phyloP scores from a whole-genome alignment of 2,113 vertebrate genomes.

The Psophia crepitans region DNA sequence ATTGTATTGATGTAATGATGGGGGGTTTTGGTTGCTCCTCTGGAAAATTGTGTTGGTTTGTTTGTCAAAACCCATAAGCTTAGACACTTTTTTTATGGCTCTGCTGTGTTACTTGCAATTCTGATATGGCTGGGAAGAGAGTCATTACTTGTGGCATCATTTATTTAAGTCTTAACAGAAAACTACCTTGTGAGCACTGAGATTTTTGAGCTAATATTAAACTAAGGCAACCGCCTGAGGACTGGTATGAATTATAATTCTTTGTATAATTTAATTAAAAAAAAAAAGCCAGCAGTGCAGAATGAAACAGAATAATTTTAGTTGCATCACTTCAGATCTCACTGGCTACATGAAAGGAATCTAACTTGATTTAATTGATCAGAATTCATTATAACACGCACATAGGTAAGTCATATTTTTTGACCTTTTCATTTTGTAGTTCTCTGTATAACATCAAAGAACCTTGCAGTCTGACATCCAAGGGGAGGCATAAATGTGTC shows the following conservation, averaged over 20 bases:
- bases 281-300: neutral
- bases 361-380: neutral
- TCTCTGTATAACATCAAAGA: neutral
- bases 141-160: neutral
- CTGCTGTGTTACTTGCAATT: neutral
- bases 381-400: neutral
- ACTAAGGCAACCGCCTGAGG: neutral
- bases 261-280: neutral
- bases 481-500: neutral
- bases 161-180: neutral
- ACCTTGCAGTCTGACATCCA: neutral
- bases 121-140: neutral
- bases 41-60: neutral
- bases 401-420: neutral
- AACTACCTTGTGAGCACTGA: neutral
- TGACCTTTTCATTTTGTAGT: neutral
- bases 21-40: neutral
- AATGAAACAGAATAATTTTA: neutral
- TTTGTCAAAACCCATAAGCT: neutral
- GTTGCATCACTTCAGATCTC: neutral
- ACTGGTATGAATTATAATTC: neutral
- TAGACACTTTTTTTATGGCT: neutral
- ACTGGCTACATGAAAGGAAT: neutral
- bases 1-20: neutral
- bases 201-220: neutral